Percentiles rank a stretch among this genome's conserved stretches.
Evolutionary conservation across 2,888 invertebrate genomes (phyloP).

Genomic region (Lochmaea capreae): DNA sequence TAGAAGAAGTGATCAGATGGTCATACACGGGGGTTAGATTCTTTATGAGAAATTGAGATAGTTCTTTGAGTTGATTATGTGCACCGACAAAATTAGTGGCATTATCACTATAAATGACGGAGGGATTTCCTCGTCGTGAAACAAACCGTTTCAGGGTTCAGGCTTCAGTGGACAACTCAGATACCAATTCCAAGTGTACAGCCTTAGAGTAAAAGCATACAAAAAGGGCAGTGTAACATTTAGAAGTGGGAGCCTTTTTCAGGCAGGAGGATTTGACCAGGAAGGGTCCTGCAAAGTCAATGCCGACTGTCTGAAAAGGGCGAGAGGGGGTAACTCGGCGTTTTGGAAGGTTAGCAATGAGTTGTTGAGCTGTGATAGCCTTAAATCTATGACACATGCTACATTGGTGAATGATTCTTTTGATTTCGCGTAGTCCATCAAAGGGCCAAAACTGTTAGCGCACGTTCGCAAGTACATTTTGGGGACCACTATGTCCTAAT

Average conservation of each 20-base stretch:
- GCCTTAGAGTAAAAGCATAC: neutral
- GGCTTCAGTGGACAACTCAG: neutral
- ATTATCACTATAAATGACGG: neutral
- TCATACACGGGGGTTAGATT: neutral
- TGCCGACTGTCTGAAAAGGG: neutral
- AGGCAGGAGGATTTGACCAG: too few relatives aligned
- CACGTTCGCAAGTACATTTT: neutral
- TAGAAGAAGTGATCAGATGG: neutral
- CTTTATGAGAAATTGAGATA: neutral
- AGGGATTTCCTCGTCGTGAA: neutral
- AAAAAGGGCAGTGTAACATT: too few relatives aligned
- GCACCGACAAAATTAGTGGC: neutral
- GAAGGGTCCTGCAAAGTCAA: too few relatives aligned
- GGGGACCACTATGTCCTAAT: slow-evolving; percentile 5
- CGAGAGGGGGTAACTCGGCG: neutral
- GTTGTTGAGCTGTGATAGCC: neutral
- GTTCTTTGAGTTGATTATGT: neutral
- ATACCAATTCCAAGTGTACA: neutral
- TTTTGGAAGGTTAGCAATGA: neutral
- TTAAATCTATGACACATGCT: neutral
- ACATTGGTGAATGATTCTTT: slow-evolving; percentile 1
- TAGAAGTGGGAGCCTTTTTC: too few relatives aligned
- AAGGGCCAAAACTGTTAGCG: neutral
- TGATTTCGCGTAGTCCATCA: neutral
- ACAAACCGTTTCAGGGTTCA: neutral